These are phyloP conservation scores for Amblyjoppa fuscipennis DNA, from an alignment of 2,888 invertebrate species.

Conservation along the genomic window DNA sequence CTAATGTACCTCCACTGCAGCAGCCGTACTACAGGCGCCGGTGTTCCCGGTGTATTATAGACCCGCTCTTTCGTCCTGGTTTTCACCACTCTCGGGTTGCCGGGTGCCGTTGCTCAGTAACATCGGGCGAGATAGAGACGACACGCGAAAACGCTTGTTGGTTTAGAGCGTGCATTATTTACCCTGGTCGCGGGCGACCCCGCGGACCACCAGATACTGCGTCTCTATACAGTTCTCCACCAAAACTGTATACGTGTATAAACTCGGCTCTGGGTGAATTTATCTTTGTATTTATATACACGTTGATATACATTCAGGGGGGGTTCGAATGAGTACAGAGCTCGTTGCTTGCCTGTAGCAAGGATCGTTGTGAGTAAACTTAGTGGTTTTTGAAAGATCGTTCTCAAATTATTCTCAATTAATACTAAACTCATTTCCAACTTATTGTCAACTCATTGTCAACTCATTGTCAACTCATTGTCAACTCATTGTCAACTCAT, in stretches of 20 bases:
- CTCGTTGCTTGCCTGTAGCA: too few species aligned
- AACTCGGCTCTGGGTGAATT: not conserved
- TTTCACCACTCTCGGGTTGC: conserved; percentile 47
- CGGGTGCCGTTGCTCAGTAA: conserved; percentile 16
- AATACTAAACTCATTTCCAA: too few species aligned
- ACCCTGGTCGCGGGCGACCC: conserved; percentile 67
- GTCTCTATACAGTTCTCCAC: not conserved
- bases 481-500: too few species aligned
- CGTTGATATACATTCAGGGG: too few species aligned
- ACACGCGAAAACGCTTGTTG: conserved; percentile 66
- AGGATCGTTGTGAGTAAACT: too few species aligned
- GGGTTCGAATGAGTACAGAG: too few species aligned
- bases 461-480: too few species aligned
- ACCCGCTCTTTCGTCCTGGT: conserved; percentile 46
- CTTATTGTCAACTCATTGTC: too few species aligned
- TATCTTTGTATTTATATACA: too few species aligned
- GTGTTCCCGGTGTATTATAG: not conserved
- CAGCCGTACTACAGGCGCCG: not conserved
- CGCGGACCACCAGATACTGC: conserved; percentile 35
- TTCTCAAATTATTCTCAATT: too few species aligned
- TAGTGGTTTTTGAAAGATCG: too few species aligned
- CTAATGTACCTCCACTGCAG: conserved; percentile 68
- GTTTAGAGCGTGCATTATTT: conserved; percentile 76
- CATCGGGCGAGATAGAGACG: conserved; percentile 45
- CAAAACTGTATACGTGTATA: not conserved